Evolutionary conservation across 1,140 invertebrate species (phyloP).

Genomic region (Cydia strobilella): DNA sequence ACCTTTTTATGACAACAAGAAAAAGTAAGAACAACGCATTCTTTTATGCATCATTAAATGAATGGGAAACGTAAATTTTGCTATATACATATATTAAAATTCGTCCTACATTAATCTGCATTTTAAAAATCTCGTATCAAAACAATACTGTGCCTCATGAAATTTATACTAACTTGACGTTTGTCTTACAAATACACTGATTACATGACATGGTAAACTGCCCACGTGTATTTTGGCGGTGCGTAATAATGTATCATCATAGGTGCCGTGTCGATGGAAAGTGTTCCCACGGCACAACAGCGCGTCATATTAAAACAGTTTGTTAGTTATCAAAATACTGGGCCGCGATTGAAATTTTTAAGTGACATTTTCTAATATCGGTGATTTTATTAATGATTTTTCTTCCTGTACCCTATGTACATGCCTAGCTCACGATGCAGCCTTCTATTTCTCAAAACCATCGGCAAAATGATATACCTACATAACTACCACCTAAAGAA

Average conservation of each 20-base stretch:
- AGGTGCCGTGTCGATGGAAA: slow-evolving; percentile 20
- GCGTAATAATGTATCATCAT: slow-evolving; percentile 66
- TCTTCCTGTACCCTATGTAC: no score
- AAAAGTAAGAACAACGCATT: no score
- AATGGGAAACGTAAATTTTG: no score
- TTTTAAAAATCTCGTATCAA: neutral
- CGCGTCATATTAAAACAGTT: slow-evolving; percentile 5
- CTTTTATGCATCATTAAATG: no score
- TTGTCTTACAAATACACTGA: slow-evolving; percentile 50
- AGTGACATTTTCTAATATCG: neutral
- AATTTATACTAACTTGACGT: neutral
- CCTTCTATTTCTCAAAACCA: no score
- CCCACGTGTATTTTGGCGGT: slow-evolving; percentile 64
- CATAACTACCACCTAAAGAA: no score
- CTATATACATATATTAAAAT: no score
- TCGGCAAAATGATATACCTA: no score
- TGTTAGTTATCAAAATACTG: slow-evolving; percentile 13
- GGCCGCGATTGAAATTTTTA: neutral
- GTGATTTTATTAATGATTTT: no score
- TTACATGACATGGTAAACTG: slow-evolving; percentile 67
- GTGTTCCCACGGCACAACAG: slow-evolving; percentile 18
- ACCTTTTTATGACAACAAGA: no score
- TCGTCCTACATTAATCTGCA: neutral
- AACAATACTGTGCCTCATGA: neutral
- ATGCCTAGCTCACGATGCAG: no score